These are phyloP conservation scores for Lutraria rhynchaena DNA, from an alignment of 1,140 invertebrate genomes.

Conservation along the genomic window DNA sequence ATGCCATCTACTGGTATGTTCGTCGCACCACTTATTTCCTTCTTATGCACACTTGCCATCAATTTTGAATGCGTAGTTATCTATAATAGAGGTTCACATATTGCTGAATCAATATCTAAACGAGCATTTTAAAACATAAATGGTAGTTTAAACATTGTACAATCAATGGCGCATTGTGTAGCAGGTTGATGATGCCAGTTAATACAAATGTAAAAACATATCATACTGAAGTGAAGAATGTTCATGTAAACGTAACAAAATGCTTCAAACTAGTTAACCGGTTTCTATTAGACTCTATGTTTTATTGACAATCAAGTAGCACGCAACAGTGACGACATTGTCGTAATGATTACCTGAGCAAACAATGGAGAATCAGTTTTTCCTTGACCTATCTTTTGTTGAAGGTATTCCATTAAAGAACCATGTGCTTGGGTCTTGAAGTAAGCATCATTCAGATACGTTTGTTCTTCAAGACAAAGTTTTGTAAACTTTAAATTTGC, in stretches of 20 bases:
- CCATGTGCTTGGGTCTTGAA: conserved; percentile 2
- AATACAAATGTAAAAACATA: not conserved
- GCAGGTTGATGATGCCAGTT: not conserved
- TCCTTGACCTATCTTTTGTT: not conserved
- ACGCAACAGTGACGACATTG: too few relatives aligned
- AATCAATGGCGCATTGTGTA: not conserved
- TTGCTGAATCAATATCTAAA: not conserved
- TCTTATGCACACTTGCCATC: not conserved
- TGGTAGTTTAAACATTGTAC: not conserved
- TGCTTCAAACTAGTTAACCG: too few relatives aligned
- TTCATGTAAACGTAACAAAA: too few relatives aligned
- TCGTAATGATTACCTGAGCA: too few relatives aligned
- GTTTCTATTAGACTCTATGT: too few relatives aligned
- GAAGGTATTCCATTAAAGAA: conserved; percentile 2
- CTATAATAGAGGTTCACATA: not conserved
- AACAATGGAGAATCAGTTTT: not conserved
- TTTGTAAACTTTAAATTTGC: not conserved
- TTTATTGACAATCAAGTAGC: too few relatives aligned
- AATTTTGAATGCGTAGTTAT: conserved; percentile 21
- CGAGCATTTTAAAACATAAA: not conserved
- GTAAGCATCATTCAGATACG: not conserved
- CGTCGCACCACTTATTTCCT: not conserved
- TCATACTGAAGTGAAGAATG: too few relatives aligned
- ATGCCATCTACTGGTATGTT: conserved; percentile 10
- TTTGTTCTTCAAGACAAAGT: not conserved